Conservation (phyloP, 2,113 vertebrate species). For the Limanda limanda region DNA sequence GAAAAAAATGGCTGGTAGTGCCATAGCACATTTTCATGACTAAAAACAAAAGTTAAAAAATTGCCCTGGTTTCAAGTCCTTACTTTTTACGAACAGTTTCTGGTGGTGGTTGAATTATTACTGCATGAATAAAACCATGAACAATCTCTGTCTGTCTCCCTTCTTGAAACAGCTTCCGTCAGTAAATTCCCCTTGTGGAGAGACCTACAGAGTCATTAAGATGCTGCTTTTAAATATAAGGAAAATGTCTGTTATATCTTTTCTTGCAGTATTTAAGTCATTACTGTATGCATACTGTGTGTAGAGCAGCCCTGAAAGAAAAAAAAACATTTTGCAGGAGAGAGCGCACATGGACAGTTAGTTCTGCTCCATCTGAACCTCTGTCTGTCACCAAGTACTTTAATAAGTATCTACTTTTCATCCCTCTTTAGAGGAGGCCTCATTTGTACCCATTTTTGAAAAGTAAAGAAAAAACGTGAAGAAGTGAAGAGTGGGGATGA, state of each 20-base stretch:
- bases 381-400: constrained; percentile 6
- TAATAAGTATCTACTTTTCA: constrained; percentile 23
- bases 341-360: neutral
- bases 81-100: neutral
- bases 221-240: neutral
- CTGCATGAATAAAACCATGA: constrained; percentile 10
- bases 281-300: constrained; percentile 16
- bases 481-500: constrained; percentile 20
- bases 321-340: constrained; percentile 12
- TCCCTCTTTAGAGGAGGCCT: neutral
- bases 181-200: constrained; percentile 3
- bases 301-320: constrained; percentile 6
- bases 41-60: constrained; percentile 26
- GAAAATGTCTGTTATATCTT: neutral
- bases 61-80: neutral
- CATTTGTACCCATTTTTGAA: constrained; percentile 19
- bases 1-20: constrained; percentile 59
- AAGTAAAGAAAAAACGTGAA: neutral
- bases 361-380: constrained; percentile 5
- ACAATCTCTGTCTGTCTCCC: constrained; percentile 16
- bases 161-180: constrained; percentile 22
- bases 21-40: constrained; percentile 15
- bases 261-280: constrained; percentile 12
- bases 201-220: constrained; percentile 12
- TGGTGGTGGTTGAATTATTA: constrained; percentile 24